These are phyloP conservation scores for Parazoanthus atlanticus DNA, from an alignment of 92 coral and sea anemone species.

Conservation along the genomic window DNA sequence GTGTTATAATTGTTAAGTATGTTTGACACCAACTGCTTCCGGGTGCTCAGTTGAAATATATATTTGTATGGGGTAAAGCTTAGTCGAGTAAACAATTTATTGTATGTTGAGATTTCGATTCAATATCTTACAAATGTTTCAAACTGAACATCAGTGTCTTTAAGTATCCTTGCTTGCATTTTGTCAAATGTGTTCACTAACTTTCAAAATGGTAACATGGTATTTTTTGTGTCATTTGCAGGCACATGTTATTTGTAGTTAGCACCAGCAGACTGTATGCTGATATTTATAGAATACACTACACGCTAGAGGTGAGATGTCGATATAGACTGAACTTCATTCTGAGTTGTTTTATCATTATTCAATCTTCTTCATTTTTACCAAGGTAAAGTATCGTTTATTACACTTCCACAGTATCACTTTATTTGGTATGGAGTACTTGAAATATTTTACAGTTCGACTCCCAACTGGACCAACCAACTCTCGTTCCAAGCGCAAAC, in stretches of 20 bases:
- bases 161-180: not conserved
- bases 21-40: no score
- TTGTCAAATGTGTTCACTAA: no score
- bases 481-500: no score
- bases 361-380: slow-evolving; percentile 47
- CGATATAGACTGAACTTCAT: no score
- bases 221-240: slow-evolving; percentile 26
- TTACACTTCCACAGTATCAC: no score
- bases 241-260: slow-evolving; percentile 80
- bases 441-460: no score
- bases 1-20: no score
- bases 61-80: no score
- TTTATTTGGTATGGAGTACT: not conserved
- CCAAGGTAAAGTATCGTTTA: slow-evolving; percentile 67
- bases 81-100: not conserved
- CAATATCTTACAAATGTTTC: not conserved
- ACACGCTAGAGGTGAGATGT: slow-evolving; percentile 66
- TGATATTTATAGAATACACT: slow-evolving; percentile 62
- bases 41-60: no score
- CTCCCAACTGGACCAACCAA: no score
- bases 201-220: not conserved
- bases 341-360: not conserved
- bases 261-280: slow-evolving; percentile 85
- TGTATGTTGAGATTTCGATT: not conserved
- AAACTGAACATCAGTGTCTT: not conserved